phyloP scores from a whole-genome alignment of 2,797 vertebrate genomes.

The Limnodromus scolopaceus region DNA sequence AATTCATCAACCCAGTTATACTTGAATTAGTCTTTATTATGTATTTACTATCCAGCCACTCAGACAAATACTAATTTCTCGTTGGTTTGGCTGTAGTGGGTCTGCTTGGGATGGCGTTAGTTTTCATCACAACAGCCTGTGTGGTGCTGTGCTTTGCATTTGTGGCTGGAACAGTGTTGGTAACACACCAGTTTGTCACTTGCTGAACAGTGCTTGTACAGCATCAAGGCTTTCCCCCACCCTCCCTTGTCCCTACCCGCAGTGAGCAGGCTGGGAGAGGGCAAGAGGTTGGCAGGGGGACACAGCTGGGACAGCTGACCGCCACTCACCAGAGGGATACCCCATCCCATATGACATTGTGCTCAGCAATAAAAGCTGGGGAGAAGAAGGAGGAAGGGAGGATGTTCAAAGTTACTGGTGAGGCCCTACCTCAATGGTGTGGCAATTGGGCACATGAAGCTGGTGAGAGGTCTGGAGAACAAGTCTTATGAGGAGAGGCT shows the following conservation, averaged over 20 bases:
- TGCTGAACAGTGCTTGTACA: not conserved
- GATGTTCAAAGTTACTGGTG: not conserved
- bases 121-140: not conserved
- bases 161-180: not conserved
- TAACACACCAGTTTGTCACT: not conserved
- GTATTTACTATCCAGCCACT: not conserved
- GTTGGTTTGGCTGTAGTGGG: not conserved
- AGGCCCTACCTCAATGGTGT: too few species aligned
- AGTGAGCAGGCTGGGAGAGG: not conserved
- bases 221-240: not conserved
- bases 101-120: not conserved
- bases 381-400: not conserved
- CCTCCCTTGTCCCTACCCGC: not conserved
- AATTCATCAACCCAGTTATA: not conserved
- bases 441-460: too few species aligned
- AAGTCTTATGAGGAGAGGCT: too few species aligned
- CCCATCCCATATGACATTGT: fast-evolving
- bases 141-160: not conserved
- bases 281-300: not conserved
- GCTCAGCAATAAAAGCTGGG: not conserved
- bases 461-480: too few species aligned
- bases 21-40: not conserved
- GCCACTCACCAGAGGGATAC: not conserved
- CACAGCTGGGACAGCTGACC: not conserved
- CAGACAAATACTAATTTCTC: not conserved